phyloP scores from a whole-genome alignment of 2,888 invertebrate species.

The Patella pellucida region DNA sequence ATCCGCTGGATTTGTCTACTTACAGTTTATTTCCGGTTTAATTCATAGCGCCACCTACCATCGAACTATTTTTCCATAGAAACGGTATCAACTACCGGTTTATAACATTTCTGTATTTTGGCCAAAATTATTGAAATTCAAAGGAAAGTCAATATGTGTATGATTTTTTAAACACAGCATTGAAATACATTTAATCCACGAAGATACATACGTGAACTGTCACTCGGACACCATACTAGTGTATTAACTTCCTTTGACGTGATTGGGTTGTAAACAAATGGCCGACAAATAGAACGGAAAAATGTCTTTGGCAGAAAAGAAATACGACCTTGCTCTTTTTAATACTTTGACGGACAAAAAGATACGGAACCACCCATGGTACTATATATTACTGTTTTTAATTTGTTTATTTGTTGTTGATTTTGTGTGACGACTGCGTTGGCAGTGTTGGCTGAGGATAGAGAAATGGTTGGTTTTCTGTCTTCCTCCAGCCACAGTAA shows the following conservation, averaged over 20 bases:
- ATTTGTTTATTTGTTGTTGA: not conserved
- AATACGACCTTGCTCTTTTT: conserved; percentile 57
- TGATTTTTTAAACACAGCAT: no score
- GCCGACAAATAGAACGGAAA: conserved; percentile 22
- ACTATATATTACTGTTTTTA: not conserved
- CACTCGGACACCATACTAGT: not conserved
- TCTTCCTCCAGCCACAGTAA: not conserved
- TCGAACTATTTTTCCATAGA: no score
- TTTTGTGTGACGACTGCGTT: no score
- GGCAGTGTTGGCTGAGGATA: no score
- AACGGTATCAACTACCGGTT: no score
- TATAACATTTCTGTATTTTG: no score
- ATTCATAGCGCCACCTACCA: no score
- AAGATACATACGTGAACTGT: not conserved
- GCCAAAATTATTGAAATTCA: no score
- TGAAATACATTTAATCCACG: no score
- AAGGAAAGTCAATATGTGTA: no score
- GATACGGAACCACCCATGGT: conserved; percentile 57
- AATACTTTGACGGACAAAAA: conserved; percentile 52
- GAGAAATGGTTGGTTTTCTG: not conserved
- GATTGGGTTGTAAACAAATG: conserved; percentile 37
- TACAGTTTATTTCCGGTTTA: no score
- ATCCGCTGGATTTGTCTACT: no score
- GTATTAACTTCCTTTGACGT: conserved; percentile 12
- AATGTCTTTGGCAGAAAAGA: conserved; percentile 50